These are phyloP conservation scores for Paraescarpia echinospica DNA, from an alignment of 1,140 invertebrate species.

Conservation along the genomic window DNA sequence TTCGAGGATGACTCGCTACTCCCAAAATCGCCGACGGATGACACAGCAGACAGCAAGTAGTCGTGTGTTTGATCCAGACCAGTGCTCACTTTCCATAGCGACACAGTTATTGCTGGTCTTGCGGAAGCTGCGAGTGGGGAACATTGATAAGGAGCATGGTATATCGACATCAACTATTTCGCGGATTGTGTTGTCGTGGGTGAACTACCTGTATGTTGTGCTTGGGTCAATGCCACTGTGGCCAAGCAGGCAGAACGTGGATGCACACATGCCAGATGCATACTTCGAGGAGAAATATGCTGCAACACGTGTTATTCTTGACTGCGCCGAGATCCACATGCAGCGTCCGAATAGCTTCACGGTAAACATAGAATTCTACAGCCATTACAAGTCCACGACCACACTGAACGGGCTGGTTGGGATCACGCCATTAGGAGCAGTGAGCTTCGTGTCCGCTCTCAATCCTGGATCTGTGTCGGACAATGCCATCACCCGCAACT, in stretches of 20 bases:
- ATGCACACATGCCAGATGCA: conserved; percentile 29
- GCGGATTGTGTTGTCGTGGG: conserved; percentile 35
- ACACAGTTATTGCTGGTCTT: conserved; percentile 30
- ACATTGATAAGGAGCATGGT: conserved; percentile 29
- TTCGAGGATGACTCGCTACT: not conserved
- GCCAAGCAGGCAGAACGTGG: conserved; percentile 21
- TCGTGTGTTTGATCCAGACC: not conserved
- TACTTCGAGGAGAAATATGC: conserved; percentile 13
- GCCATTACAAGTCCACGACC: conserved; percentile 33
- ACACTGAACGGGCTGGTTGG: conserved; percentile 37
- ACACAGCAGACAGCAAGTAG: not conserved
- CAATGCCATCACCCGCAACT: conserved; percentile 29
- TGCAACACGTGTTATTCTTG: conserved; percentile 8
- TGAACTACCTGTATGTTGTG: conserved; percentile 31
- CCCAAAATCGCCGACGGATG: not conserved
- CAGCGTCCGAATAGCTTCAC: not conserved
- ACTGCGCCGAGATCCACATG: conserved; percentile 23
- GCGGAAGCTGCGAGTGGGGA: conserved; percentile 21
- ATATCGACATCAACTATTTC: conserved; percentile 28
- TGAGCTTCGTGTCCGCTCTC: conserved; percentile 31
- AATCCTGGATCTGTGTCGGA: conserved; percentile 35
- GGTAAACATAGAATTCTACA: conserved; percentile 24
- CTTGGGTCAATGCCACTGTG: conserved; percentile 23
- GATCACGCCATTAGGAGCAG: conserved; percentile 34
- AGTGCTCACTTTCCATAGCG: not conserved